Percentiles rank a stretch among this genome's conserved stretches.
These are phyloP conservation scores for Patella vulgata DNA, from an alignment of 1,140 invertebrate genomes.

Conservation along the genomic window DNA sequence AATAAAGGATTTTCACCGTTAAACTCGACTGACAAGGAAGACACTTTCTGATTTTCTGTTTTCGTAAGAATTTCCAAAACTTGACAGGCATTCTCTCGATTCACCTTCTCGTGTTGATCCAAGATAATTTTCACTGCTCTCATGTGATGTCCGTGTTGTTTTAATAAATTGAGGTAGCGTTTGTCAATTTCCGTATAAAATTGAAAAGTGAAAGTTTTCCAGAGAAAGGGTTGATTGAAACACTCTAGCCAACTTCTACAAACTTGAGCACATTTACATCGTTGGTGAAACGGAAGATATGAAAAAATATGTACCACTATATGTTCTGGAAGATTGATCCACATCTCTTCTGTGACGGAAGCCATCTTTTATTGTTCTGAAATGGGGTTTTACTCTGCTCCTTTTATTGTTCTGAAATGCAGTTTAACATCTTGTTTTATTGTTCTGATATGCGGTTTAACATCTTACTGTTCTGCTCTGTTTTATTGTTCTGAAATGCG, in stretches of 20 bases:
- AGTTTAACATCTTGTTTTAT: too few relatives aligned
- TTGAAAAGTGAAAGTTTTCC: constrained; percentile 25
- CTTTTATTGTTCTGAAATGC: too few relatives aligned
- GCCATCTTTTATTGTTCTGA: too few relatives aligned
- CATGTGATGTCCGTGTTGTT: constrained; percentile 26
- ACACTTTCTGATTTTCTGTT: constrained; percentile 24
- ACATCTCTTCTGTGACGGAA: too few relatives aligned
- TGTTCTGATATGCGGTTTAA: too few relatives aligned
- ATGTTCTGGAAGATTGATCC: constrained; percentile 25
- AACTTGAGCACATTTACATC: constrained; percentile 25
- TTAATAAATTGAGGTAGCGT: constrained; percentile 5
- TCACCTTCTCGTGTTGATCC: constrained; percentile 19
- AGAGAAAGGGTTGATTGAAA: constrained; percentile 28
- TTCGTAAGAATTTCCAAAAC: constrained; percentile 26
- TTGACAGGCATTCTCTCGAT: constrained; percentile 34
- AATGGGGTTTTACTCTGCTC: too few relatives aligned
- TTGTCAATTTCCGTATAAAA: constrained; percentile 22
- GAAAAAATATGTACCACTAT: constrained; percentile 38
- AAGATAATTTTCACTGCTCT: constrained; percentile 15
- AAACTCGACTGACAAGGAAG: constrained; percentile 34
- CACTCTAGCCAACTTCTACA: constrained; percentile 32
- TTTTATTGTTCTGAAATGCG: too few relatives aligned
- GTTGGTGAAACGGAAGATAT: constrained; percentile 22
- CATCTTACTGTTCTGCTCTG: too few relatives aligned
- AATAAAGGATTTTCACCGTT: constrained; percentile 49